These are phyloP conservation scores for Pipistrellus pipistrellus DNA, from an alignment of 2,797 vertebrate genomes.

Conservation along the genomic window DNA sequence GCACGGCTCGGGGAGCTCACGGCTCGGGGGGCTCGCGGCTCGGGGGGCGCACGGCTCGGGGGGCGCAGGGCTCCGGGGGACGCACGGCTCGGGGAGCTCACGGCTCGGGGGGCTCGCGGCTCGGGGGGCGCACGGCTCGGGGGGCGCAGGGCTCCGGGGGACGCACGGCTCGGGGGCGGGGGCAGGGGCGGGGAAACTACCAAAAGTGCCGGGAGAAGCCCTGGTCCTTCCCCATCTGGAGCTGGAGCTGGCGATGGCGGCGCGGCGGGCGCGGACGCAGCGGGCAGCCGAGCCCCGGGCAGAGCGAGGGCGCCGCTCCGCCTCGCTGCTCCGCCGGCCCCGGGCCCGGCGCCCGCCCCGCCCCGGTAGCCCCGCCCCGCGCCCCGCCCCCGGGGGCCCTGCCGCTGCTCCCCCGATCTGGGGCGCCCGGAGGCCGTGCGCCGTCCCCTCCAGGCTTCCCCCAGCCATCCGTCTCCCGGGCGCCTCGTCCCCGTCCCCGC, in stretches of 20 bases:
- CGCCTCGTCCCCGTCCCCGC: neutral
- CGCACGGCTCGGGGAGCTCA: too few species aligned
- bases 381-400: neutral
- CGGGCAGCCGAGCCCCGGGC: neutral
- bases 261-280: slow-evolving; percentile 40
- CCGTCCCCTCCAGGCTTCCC: neutral
- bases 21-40: neutral
- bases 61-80: neutral
- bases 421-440: neutral
- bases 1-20: too few species aligned
- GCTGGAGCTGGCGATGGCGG: slow-evolving; percentile 24
- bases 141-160: neutral
- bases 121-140: neutral
- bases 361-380: slow-evolving; percentile 19
- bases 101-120: too few species aligned
- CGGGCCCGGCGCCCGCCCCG: neutral
- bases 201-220: slow-evolving; percentile 96
- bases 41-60: neutral
- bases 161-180: neutral
- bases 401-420: neutral
- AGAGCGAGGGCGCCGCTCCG: slow-evolving; percentile 57
- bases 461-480: neutral
- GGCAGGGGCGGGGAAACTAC: slow-evolving; percentile 87
- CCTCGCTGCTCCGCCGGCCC: slow-evolving; percentile 33
- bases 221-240: slow-evolving; percentile 94